Conservation (phyloP, 1,140 invertebrate genomes). For the Mercenaria mercenaria region DNA sequence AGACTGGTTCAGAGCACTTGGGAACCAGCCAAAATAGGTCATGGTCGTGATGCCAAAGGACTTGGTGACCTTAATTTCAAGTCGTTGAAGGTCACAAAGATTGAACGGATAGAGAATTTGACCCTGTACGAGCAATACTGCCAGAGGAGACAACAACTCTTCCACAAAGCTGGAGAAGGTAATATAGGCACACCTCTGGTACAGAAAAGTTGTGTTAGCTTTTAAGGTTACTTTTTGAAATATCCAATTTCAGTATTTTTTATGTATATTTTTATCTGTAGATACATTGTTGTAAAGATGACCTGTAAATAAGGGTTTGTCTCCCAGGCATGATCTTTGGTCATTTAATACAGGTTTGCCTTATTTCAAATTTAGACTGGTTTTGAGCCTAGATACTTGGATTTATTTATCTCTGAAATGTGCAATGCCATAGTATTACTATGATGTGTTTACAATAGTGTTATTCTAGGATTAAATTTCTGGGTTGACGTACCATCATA, state of each 20-base stretch:
- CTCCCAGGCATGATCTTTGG: too few relatives aligned
- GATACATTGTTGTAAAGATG: too few relatives aligned
- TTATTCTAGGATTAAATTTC: too few relatives aligned
- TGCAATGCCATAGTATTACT: too few relatives aligned
- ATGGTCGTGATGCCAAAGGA: conserved; percentile 69
- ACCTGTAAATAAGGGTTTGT: too few relatives aligned
- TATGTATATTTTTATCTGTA: neutral
- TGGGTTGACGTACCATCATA: too few relatives aligned
- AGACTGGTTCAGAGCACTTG: conserved; percentile 61
- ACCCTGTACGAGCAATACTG: conserved; percentile 67
- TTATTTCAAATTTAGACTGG: too few relatives aligned
- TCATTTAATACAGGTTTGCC: too few relatives aligned
- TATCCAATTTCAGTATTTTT: neutral
- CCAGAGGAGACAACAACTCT: conserved; percentile 50
- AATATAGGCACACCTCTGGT: conserved; percentile 25
- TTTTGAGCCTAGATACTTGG: too few relatives aligned
- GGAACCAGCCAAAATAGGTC: conserved; percentile 64
- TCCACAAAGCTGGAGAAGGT: conserved; percentile 67
- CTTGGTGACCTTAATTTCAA: conserved; percentile 45
- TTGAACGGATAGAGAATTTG: conserved; percentile 72
- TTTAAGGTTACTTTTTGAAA: neutral
- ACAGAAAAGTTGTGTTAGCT: neutral
- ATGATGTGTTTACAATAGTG: too few relatives aligned
- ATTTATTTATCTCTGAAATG: too few relatives aligned
- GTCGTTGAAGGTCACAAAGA: conserved; percentile 63